These are phyloP conservation scores for Scylla paramamosain DNA, from an alignment of 1,140 invertebrate species.

Conservation along the genomic window DNA sequence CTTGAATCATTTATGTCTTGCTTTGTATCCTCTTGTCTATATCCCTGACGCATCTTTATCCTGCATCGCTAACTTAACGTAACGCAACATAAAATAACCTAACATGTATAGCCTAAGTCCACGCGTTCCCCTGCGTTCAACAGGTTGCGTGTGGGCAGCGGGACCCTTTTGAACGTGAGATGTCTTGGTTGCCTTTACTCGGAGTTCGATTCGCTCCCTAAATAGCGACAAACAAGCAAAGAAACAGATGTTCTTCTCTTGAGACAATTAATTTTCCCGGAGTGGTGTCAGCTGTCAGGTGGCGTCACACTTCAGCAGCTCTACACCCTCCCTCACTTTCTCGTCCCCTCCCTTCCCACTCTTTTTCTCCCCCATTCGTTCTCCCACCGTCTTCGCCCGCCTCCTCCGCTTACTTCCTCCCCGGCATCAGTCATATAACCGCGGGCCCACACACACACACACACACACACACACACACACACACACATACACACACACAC, in stretches of 20 bases:
- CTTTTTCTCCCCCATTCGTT: background rate
- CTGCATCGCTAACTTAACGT: too few species aligned
- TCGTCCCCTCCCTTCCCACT: background rate
- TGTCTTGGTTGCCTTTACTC: background rate
- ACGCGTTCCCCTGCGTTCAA: too few species aligned
- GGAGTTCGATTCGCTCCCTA: background rate
- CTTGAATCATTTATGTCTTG: too few species aligned
- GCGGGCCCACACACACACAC: background rate
- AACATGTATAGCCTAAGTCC: too few species aligned
- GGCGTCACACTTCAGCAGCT: constrained; percentile 23
- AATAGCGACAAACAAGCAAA: background rate
- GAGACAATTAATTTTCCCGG: constrained; percentile 13
- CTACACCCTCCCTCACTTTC: background rate
- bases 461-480: constrained; percentile 9
- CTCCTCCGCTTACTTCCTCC: constrained; percentile 5
- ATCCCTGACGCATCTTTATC: too few species aligned
- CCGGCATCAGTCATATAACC: background rate
- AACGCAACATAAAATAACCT: too few species aligned
- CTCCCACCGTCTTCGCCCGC: background rate
- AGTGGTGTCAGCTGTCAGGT: constrained; percentile 18
- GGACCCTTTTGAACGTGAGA: background rate
- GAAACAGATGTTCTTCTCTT: constrained; percentile 8
- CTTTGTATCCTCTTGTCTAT: too few species aligned
- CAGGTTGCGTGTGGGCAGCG: too few species aligned
- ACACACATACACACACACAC: background rate